phyloP scores from a whole-genome alignment of 2,888 invertebrate genomes.

The Vannuccia rotundouncinata region DNA sequence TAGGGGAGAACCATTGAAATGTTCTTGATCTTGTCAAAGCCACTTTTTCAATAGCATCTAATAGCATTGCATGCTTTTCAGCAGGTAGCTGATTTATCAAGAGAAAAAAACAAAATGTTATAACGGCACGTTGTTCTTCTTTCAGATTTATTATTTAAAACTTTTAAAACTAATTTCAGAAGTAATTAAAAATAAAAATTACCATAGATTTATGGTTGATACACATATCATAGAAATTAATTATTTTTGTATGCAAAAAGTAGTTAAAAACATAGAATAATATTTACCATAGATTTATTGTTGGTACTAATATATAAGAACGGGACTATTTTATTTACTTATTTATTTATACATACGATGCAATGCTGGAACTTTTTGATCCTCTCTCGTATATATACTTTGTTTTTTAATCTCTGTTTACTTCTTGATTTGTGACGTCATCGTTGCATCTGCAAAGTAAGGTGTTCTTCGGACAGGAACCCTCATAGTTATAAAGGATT shows the following conservation, averaged over 20 bases:
- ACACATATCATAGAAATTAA: not conserved
- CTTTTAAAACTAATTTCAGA: conserved; percentile 16
- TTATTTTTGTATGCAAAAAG: not conserved
- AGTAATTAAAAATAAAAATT: not conserved
- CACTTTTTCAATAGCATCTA: not conserved
- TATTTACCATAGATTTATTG: not conserved
- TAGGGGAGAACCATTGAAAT: conserved; percentile 1
- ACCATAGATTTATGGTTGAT: no score
- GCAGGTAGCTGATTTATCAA: not conserved
- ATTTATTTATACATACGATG: no score
- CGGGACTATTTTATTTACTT: no score
- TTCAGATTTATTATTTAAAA: not conserved
- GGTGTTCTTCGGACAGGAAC: no score
- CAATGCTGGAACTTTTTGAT: not conserved
- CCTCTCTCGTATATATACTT: not conserved
- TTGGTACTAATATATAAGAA: no score
- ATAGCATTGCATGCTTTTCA: conserved; percentile 17
- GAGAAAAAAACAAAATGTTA: not conserved
- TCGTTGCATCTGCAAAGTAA: no score
- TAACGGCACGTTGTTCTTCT: conserved; percentile 6
- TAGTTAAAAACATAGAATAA: not conserved
- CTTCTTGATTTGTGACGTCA: no score
- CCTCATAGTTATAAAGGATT: no score
- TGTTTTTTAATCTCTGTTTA: no score
- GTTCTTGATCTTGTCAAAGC: conserved; percentile 19